phyloP scores from a whole-genome alignment of 2,888 invertebrate species.

The Agrenia bidenticulata region DNA sequence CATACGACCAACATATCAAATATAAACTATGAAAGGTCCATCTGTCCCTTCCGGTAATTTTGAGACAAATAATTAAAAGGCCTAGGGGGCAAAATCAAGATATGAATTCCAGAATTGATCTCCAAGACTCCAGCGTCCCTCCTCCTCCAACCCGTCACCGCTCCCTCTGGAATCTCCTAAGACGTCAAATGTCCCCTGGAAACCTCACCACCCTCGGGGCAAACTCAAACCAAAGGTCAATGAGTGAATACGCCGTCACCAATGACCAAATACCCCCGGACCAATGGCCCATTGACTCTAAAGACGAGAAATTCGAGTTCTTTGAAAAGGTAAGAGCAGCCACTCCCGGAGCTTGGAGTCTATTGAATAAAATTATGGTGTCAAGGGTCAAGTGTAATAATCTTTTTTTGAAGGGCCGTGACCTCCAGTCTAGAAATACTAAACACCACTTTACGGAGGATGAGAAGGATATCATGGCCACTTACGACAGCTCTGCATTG shows the following conservation, averaged over 20 bases:
- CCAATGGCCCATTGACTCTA: conserved; percentile 12
- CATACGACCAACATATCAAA: no score
- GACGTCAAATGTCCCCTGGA: no score
- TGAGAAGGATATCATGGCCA: conserved; percentile 18
- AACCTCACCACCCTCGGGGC: no score
- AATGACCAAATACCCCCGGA: not conserved
- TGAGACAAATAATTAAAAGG: no score
- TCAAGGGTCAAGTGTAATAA: not conserved
- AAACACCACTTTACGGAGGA: conserved; percentile 22
- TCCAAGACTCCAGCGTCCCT: no score
- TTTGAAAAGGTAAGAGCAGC: conserved; percentile 2
- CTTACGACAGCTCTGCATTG: conserved; percentile 19
- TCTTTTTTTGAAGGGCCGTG: conserved; percentile 17
- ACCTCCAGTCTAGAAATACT: conserved; percentile 18
- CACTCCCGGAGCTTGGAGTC: not conserved
- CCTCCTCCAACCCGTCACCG: no score
- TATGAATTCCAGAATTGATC: no score
- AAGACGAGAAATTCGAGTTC: conserved; percentile 6
- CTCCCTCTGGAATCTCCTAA: no score
- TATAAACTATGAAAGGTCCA: no score
- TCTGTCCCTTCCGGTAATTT: no score
- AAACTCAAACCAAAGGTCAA: not conserved
- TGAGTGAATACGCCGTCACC: conserved; percentile 4
- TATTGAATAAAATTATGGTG: not conserved
- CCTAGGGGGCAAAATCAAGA: no score